Evolutionary conservation across 2,888 invertebrate genomes (phyloP), one percentile per base, ranked within the genome.

Genomic region (Deilephila porcellus): DNA sequence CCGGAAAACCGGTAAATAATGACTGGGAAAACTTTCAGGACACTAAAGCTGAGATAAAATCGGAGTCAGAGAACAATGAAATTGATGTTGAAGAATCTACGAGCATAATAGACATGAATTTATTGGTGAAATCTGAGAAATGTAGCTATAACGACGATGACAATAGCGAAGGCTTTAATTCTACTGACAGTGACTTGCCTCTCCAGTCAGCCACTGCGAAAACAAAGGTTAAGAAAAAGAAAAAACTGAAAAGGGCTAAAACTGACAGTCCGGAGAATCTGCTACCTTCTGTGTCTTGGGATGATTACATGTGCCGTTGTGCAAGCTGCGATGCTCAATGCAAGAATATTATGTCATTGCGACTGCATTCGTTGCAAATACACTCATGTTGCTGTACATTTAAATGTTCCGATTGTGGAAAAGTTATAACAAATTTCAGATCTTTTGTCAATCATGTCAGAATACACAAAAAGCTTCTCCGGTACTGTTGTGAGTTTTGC

Each of bases 401-500:
- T 71, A 94, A 94, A 77, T 94, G 94, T 76, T 85, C 90, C 0
- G 91, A 93, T 4, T 94, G 94, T 1, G 83, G 85, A 0, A 93
- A 91, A 81, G 86, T 90, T 0, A 78, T 89, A 0, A 80, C 82
- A 0, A 91, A 83, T 62, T 91, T 85, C 74, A 87, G 88, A 75
- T 79, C 86, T 0, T 93, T 93, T 52, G 77, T 94, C 0, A 90
- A 87, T 74, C 94, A 94, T 78, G 88, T 90, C 1, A 81, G 91
- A 7, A 80, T 86, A 60, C 94, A 94, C 70, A 91, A 90, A 53
- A 92, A 90, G 60, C 71, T 85, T 1, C 78, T 94, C 0, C 79
- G 89, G 34, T 90, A 91, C 74, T 91, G 91, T 76, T 94, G 94
- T 75, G 94, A 94, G 73, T 88, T 85, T 45, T 94, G 94, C 73